Base-by-base conservation (phyloP, 2,113 vertebrate species). In the Stigmatopora nigra region DNA sequence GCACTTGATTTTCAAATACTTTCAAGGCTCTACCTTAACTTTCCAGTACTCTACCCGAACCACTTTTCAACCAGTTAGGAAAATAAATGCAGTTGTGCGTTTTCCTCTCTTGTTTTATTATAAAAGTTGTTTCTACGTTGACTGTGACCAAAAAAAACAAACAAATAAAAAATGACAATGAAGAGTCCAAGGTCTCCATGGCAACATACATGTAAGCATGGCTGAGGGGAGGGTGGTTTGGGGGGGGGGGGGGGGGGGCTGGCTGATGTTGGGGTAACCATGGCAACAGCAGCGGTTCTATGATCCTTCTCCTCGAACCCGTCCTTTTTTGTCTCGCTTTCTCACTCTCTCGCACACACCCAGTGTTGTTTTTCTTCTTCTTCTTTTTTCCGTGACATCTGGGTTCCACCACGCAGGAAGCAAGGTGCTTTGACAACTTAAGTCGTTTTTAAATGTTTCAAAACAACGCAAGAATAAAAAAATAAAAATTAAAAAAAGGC, bases 41-140 rank as follows among this genome's bases (percentile, higher is more conserved):
- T 31, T 22, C 19, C 10, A 20, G 13, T 11, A 3, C 11, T 20
- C 19, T 20, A 10, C 51, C 19, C 11, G 51, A 31, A 31, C 25
- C 25, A 31, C 25, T 41, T 41, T 1, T 41, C 38, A 4, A 41
- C 6, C 38, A 41, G 38, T 41, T 31, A 31, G 25, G 36, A 12
- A 19, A 3, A 6, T 48, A 13, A 38, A 7, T n/a, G 44, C 13
- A 20, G 7, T 7, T 31, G 41, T 46, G 49, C 13, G 72, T 78
- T 76, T 74, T 55, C 64, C 59, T 79, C 76, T 70, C 58, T 19
- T 5, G 44, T 84, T 84, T 86, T 87, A 87, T 87, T 87, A 87
- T 72, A 87, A 87, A 87, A 87, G 79, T 73, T 76, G 75, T 75
- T 84, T 86, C 80, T 84, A 84, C 69, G 72, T 55, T 70, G 77